These are phyloP conservation scores for Rhinogobius similis DNA, from an alignment of 2,113 vertebrate genomes.

Conservation along the genomic window DNA sequence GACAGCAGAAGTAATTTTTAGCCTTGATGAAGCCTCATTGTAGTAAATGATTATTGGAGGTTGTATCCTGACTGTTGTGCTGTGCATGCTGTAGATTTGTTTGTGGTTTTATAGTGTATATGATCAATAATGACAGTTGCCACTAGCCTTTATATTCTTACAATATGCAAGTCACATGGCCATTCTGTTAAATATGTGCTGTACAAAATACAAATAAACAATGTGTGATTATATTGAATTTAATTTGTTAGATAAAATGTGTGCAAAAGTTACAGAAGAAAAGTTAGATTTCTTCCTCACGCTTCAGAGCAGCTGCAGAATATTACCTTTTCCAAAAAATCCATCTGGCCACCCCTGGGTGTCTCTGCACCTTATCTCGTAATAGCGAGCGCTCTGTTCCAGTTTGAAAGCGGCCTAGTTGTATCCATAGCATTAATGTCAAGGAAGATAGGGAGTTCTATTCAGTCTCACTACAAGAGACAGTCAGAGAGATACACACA, in stretches of 20 bases:
- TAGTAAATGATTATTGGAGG: not conserved
- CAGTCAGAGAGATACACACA: slow-evolving; percentile 48
- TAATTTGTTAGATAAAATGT: slow-evolving; percentile 3
- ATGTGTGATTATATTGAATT: not conserved
- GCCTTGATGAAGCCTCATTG: not conserved
- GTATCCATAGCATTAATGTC: slow-evolving; percentile 69
- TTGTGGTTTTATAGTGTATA: too few species aligned
- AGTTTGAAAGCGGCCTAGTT: slow-evolving; percentile 47
- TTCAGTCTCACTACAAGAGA: slow-evolving; percentile 53
- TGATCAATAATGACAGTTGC: too few species aligned
- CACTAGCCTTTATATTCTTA: not conserved
- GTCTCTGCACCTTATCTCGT: slow-evolving; percentile 54
- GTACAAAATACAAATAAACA: not conserved
- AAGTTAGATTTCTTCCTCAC: not conserved
- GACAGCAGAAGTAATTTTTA: not conserved
- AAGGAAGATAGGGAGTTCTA: slow-evolving; percentile 54
- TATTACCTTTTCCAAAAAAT: slow-evolving; percentile 24
- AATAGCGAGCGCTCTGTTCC: slow-evolving; percentile 37
- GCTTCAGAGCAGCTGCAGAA: slow-evolving; percentile 12
- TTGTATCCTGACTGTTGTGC: not conserved
- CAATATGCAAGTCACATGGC: not conserved
- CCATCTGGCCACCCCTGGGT: slow-evolving; percentile 20
- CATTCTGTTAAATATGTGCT: not conserved
- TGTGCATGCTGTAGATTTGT: not conserved
- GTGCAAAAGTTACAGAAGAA: slow-evolving; percentile 7